Conservation (phyloP, 2,113 vertebrate species). For the Syngnathus scovelli region DNA sequence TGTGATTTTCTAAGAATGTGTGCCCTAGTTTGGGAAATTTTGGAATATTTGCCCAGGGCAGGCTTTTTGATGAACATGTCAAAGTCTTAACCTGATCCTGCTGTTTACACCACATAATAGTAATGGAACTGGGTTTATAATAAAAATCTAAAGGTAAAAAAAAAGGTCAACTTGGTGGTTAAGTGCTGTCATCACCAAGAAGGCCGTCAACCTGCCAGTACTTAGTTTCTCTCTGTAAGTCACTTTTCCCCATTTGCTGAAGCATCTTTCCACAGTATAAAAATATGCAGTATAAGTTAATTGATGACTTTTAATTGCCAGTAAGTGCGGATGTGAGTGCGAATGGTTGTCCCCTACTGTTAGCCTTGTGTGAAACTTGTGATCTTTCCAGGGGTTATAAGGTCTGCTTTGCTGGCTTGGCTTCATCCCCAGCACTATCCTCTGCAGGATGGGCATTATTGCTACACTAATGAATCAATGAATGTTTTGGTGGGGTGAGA, state of each 20-base stretch:
- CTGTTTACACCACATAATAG: background rate
- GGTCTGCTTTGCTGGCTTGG: background rate
- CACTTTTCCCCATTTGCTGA: background rate
- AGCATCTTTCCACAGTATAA: background rate
- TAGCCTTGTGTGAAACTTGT: background rate
- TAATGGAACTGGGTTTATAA: too few species aligned
- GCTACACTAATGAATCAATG: slow-evolving; percentile 1
- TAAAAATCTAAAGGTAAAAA: background rate
- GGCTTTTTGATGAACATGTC: too few species aligned
- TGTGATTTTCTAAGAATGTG: background rate
- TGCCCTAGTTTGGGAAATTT: background rate
- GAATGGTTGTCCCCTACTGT: background rate
- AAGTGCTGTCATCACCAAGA: background rate
- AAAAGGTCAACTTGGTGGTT: background rate
- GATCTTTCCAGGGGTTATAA: slow-evolving; percentile 3
- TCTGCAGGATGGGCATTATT: background rate
- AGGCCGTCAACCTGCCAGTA: background rate
- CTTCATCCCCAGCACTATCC: background rate
- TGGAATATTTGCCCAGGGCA: background rate
- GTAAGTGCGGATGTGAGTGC: background rate
- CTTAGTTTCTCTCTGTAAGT: background rate
- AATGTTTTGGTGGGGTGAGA: slow-evolving; percentile 2
- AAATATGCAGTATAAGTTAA: background rate
- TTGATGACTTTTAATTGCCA: slow-evolving; percentile 1
- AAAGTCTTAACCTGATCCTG: too few species aligned